A percentile compares a stretch with the other conserved stretches of the same genome.
phyloP scores from a whole-genome alignment of 2,113 vertebrate species.

The Enhydra lutris region DNA sequence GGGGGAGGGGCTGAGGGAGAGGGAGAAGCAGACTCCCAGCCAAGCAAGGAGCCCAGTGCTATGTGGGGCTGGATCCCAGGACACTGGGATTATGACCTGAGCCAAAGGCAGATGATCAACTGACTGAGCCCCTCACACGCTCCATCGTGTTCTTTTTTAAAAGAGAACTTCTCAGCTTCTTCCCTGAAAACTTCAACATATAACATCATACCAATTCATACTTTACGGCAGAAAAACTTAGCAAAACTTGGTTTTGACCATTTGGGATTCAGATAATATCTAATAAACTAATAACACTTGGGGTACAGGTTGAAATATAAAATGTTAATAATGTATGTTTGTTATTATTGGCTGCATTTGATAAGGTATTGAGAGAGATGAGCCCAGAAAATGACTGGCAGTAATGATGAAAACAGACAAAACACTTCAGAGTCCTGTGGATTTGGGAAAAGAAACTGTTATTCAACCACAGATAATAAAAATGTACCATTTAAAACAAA shows the following conservation, averaged over 20 bases:
- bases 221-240: not conserved
- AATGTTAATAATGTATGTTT: not conserved
- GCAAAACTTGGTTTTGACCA: not conserved
- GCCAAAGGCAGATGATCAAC: too few relatives aligned
- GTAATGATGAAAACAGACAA: not conserved
- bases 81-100: too few relatives aligned
- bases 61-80: too few relatives aligned
- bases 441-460: not conserved
- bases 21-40: too few relatives aligned
- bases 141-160: not conserved
- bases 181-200: not conserved
- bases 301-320: not conserved
- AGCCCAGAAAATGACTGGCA: not conserved
- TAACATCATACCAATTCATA: not conserved
- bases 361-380: not conserved
- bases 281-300: not conserved
- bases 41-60: too few relatives aligned
- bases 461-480: not conserved
- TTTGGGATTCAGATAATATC: not conserved
- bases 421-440: not conserved
- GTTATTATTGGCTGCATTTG: not conserved
- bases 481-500: not conserved
- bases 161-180: not conserved
- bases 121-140: too few relatives aligned
- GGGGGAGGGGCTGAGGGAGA: too few relatives aligned